Evolutionary conservation across 2,113 vertebrate species (phyloP).

Genomic region (Chionodraco myersi): DNA sequence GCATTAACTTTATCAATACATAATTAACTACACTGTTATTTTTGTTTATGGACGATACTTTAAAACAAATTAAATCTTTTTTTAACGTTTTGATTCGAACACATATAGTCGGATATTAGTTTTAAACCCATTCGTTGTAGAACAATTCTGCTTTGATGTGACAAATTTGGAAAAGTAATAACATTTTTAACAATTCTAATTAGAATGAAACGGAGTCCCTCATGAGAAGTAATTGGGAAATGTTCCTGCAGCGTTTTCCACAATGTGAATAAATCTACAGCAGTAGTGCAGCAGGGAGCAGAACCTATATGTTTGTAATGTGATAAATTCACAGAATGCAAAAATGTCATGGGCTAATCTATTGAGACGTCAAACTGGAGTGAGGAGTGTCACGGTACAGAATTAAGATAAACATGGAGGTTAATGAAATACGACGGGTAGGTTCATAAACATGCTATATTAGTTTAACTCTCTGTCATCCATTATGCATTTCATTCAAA

Average conservation of each 20-base stretch:
- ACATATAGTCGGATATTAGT: background rate
- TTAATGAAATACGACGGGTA: conserved; percentile 47
- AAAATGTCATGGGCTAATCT: conserved; percentile 53
- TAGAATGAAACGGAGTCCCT: conserved; percentile 23
- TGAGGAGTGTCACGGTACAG: conserved; percentile 6
- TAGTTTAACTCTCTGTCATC: conserved; percentile 41
- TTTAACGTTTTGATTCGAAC: background rate
- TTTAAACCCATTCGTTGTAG: background rate
- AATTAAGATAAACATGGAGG: conserved; percentile 39
- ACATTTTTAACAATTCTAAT: conserved; percentile 24
- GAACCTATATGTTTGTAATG: conserved; percentile 15
- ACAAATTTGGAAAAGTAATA: conserved; percentile 5
- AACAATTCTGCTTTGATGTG: conserved; percentile 16
- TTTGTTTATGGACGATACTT: too few relatives aligned
- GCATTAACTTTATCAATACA: background rate
- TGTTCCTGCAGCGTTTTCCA: conserved; percentile 37
- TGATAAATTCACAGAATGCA: conserved; percentile 3
- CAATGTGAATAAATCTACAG: conserved; percentile 21
- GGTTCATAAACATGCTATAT: conserved; percentile 35
- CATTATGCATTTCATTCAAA: conserved; percentile 46
- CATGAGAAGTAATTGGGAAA: conserved; percentile 19
- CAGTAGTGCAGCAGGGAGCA: background rate
- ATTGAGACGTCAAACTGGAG: conserved; percentile 35
- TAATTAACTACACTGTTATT: too few relatives aligned
- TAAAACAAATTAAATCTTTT: too few relatives aligned